Evolutionary conservation across 2,888 invertebrate genomes (phyloP).

Genomic region (Cheiracanthium punctorium): DNA sequence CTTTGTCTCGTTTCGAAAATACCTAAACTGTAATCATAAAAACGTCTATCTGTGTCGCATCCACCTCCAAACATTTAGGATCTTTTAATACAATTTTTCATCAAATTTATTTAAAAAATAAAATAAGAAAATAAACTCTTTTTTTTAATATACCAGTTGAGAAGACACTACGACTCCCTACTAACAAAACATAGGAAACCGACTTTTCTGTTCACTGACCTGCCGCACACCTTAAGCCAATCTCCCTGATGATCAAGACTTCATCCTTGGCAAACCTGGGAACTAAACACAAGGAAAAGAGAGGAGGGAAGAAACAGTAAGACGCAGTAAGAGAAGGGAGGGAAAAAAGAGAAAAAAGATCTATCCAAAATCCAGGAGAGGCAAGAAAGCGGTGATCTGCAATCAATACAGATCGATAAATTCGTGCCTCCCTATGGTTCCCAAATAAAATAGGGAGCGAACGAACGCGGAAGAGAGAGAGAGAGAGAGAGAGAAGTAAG

Average conservation of each 20-base stretch:
- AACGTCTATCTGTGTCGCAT: too few relatives aligned
- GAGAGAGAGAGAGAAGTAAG: not conserved
- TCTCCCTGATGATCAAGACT: conserved; percentile 16
- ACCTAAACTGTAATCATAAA: too few relatives aligned
- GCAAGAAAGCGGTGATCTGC: conserved; percentile 61
- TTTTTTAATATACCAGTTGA: too few relatives aligned
- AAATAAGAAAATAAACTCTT: too few relatives aligned
- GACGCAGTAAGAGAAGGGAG: not conserved
- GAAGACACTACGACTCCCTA: too few relatives aligned
- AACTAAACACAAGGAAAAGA: too few relatives aligned
- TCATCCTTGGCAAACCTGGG: not conserved
- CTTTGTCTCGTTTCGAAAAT: too few relatives aligned
- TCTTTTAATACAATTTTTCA: too few relatives aligned
- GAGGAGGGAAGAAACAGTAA: not conserved
- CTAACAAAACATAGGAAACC: too few relatives aligned
- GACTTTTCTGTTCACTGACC: too few relatives aligned
- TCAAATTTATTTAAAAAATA: too few relatives aligned
- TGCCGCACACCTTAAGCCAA: not conserved
- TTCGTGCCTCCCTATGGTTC: conserved; percentile 32
- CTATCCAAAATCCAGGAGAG: conserved; percentile 41
- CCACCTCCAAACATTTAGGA: too few relatives aligned
- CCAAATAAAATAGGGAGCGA: conserved; percentile 44
- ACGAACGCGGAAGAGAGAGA: not conserved
- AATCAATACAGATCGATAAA: conserved; percentile 66
- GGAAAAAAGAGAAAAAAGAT: conserved; percentile 3